Evolutionary conservation across 2,113 vertebrate genomes (phyloP).

Genomic region (Spilogale gracilis): DNA sequence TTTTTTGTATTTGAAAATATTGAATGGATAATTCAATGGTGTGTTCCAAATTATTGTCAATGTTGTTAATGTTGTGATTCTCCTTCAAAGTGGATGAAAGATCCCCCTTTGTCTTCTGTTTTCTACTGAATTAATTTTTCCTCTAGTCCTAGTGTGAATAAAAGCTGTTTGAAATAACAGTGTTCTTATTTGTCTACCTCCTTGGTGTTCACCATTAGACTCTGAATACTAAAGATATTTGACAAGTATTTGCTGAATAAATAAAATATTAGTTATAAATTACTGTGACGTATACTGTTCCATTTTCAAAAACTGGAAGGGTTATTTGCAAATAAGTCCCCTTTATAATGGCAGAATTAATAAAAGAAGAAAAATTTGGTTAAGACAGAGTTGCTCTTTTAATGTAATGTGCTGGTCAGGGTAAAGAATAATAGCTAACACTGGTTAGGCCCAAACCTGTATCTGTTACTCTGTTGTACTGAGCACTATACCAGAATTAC

Average conservation of each 20-base stretch:
- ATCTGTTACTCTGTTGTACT: neutral
- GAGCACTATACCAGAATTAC: neutral
- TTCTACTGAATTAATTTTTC: slow-evolving; percentile 89
- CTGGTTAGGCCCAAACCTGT: neutral
- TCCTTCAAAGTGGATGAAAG: slow-evolving; percentile 81
- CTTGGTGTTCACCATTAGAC: neutral
- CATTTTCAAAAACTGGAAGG: slow-evolving; percentile 37
- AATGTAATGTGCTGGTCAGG: neutral
- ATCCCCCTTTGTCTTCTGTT: slow-evolving; percentile 86
- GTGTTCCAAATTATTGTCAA: slow-evolving; percentile 81
- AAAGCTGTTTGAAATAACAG: slow-evolving; percentile 89
- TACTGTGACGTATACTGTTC: neutral
- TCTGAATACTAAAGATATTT: neutral
- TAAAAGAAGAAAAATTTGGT: slow-evolving; percentile 1
- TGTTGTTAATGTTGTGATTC: slow-evolving; percentile 82
- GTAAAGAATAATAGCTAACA: slow-evolving; percentile 6
- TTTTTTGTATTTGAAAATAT: slow-evolving; percentile 86
- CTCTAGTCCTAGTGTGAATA: slow-evolving; percentile 88
- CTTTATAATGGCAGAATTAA: slow-evolving; percentile 23
- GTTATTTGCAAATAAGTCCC: neutral
- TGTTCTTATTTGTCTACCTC: slow-evolving; percentile 71
- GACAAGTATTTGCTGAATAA: slow-evolving; percentile 13
- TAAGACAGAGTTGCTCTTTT: neutral
- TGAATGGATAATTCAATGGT: slow-evolving; percentile 76
- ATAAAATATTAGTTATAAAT: slow-evolving; percentile 51